A percentile compares a stretch with the other conserved stretches of the same genome.
Evolutionary conservation across 1,140 invertebrate genomes (phyloP).

Genomic region (Pogonognathellus flavescens): DNA sequence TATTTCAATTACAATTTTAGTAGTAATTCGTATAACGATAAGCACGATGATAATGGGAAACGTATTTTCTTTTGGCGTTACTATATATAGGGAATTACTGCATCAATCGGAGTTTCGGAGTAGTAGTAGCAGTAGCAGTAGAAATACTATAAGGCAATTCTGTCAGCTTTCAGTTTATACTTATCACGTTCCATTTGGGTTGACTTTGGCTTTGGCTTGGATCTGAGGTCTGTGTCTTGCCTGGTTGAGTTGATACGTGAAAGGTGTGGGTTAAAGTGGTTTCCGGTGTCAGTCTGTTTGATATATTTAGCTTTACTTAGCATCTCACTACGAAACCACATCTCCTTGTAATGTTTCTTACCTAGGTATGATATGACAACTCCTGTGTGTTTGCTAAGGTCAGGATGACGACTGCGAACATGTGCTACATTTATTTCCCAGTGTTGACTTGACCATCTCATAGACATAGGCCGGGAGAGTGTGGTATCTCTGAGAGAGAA

Average conservation of each 20-base stretch:
- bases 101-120: no score
- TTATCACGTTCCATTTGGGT: not conserved
- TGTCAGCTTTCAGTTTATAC: no score
- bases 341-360: not conserved
- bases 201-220: not conserved
- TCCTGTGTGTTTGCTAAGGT: not conserved
- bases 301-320: conserved; percentile 14
- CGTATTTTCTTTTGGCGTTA: no score
- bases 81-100: not conserved
- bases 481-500: not conserved
- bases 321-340: conserved; percentile 8
- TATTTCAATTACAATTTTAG: no score
- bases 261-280: conserved; percentile 41
- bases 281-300: conserved; percentile 40
- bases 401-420: not conserved
- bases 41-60: no score
- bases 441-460: not conserved
- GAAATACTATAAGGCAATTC: no score
- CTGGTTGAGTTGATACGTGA: conserved; percentile 29
- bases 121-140: not conserved
- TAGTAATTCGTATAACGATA: no score
- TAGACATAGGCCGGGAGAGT: not conserved
- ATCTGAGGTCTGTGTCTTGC: conserved; percentile 25
- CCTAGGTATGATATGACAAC: conserved; percentile 1
- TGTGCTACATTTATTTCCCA: not conserved